Conservation (phyloP, 2,888 invertebrate species). For the Helleia helle region DNA sequence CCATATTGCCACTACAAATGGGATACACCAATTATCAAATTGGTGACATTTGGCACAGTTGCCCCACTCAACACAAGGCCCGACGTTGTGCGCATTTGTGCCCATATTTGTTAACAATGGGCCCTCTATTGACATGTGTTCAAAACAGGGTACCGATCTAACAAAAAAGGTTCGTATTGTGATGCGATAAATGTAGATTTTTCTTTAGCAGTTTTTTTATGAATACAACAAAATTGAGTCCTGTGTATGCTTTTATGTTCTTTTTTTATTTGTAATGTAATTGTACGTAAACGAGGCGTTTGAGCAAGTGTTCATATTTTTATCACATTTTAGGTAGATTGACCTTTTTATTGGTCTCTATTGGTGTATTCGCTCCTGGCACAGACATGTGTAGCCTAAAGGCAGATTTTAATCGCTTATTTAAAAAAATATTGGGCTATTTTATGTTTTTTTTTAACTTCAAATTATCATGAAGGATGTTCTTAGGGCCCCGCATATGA, state of each 20-base stretch:
- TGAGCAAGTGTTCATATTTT: not conserved
- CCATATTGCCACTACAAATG: conserved; percentile 31
- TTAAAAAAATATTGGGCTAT: too few species aligned
- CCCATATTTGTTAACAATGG: conserved; percentile 67
- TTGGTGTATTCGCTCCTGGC: too few species aligned
- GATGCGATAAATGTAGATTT: not conserved
- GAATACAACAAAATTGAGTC: not conserved
- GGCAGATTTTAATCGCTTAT: too few species aligned
- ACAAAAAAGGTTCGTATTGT: not conserved
- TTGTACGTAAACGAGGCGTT: not conserved
- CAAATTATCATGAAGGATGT: too few species aligned
- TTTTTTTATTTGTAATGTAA: not conserved
- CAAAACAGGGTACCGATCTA: conserved; percentile 10
- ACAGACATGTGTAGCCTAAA: too few species aligned
- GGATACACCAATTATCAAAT: conserved; percentile 59
- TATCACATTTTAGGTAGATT: not conserved
- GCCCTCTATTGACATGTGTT: conserved; percentile 58
- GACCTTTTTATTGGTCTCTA: too few species aligned
- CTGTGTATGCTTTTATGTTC: not conserved
- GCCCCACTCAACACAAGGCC: conserved; percentile 55
- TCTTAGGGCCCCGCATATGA: too few species aligned
- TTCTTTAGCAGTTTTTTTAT: not conserved
- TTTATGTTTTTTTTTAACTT: too few species aligned
- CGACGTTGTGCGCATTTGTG: conserved; percentile 63
- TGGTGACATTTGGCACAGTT: conserved; percentile 60